A percentile compares a stretch with the other conserved stretches of the same genome.
phyloP scores from a whole-genome alignment of 1,140 invertebrate species.

The Physella acuta region DNA sequence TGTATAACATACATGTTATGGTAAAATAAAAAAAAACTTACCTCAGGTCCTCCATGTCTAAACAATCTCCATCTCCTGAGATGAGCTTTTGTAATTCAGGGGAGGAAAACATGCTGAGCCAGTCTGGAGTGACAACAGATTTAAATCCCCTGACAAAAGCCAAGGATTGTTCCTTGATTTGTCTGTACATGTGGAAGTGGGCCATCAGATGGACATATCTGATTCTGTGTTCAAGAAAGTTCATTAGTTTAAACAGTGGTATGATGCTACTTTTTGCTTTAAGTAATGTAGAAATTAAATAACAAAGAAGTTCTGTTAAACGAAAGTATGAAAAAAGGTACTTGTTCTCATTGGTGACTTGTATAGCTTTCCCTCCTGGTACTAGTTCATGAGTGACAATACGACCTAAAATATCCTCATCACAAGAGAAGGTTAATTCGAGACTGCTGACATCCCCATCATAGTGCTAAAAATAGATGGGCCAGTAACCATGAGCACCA shows the following conservation, averaged over 20 bases:
- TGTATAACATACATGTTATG: too few species aligned
- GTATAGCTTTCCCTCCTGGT: slow-evolving; percentile 87
- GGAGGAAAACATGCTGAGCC: slow-evolving; percentile 93
- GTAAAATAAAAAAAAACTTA: slow-evolving; percentile 32
- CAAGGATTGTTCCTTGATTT: slow-evolving; percentile 84
- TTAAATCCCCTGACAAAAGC: slow-evolving; percentile 96
- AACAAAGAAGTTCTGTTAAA: neutral
- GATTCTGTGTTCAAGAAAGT: slow-evolving; percentile 69
- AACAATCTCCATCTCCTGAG: slow-evolving; percentile 61
- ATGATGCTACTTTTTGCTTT: neutral
- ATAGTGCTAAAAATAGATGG: too few species aligned
- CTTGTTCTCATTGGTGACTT: slow-evolving; percentile 97
- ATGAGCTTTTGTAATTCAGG: slow-evolving; percentile 78
- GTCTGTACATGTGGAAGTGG: slow-evolving; percentile 94
- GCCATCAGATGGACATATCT: slow-evolving; percentile 98
- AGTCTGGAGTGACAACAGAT: slow-evolving; percentile 91
- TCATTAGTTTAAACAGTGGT: neutral
- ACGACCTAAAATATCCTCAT: slow-evolving; percentile 89
- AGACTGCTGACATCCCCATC: slow-evolving; percentile 90
- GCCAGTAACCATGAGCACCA: too few species aligned
- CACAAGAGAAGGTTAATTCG: slow-evolving; percentile 93
- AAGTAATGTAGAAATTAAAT: neutral
- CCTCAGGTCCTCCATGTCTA: slow-evolving; percentile 88
- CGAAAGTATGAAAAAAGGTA: too few species aligned
- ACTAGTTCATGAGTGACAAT: slow-evolving; percentile 69